Percentiles rank a stretch among this genome's conserved stretches.
Evolutionary conservation across 2,113 vertebrate species (phyloP).

Genomic region (Anarrhichthys ocellatus): DNA sequence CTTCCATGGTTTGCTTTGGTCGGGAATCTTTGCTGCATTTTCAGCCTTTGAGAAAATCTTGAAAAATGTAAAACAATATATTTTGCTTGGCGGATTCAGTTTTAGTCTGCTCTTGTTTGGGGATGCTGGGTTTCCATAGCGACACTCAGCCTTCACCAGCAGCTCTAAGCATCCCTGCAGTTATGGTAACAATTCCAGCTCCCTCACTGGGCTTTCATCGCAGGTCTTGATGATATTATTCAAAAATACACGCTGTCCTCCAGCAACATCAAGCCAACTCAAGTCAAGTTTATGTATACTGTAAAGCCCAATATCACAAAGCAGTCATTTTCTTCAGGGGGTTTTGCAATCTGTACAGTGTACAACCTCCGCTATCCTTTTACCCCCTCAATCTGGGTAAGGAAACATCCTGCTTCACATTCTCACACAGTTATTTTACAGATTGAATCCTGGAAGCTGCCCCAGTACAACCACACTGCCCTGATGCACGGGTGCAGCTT

Average conservation of each 20-base stretch:
- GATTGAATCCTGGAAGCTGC: conserved; percentile 2
- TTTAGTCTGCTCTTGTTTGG: conserved; percentile 26
- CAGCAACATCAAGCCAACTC: neutral
- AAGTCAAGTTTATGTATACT: neutral
- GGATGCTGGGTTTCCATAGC: conserved; percentile 61
- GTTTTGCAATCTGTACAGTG: neutral
- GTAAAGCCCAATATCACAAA: neutral
- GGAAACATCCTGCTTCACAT: neutral
- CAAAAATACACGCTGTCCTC: conserved; percentile 11
- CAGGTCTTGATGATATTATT: conserved; percentile 20
- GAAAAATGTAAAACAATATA: neutral
- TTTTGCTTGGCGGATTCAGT: neutral
- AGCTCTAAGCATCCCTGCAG: conserved; percentile 19
- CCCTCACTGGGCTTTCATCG: conserved; percentile 12
- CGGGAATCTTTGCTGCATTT: neutral
- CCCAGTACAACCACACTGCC: neutral
- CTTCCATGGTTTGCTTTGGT: neutral
- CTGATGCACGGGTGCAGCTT: neutral
- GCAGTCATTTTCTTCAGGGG: too few species aligned
- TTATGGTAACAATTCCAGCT: conserved; percentile 40
- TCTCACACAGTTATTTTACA: neutral
- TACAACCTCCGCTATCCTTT: neutral
- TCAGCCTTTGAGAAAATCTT: neutral
- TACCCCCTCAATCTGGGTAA: neutral
- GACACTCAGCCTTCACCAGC: conserved; percentile 43